phyloP scores from a whole-genome alignment of 1,140 invertebrate genomes.

The Dufourea novaeangliae region DNA sequence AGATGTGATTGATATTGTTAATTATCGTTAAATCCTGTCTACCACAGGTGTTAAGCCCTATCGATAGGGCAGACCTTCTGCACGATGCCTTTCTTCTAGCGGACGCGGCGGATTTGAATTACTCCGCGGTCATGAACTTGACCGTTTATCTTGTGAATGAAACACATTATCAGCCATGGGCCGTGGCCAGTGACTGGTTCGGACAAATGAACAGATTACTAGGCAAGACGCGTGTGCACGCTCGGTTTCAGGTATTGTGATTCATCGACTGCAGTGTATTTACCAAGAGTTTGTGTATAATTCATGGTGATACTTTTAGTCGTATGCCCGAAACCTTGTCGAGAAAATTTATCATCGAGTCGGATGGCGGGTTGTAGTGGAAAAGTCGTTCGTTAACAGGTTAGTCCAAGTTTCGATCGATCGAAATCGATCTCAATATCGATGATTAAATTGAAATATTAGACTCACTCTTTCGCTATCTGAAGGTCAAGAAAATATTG shows the following conservation, averaged over 20 bases:
- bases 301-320: neutral
- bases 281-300: neutral
- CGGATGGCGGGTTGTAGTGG: constrained; percentile 1
- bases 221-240: neutral
- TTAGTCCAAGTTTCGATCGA: constrained; percentile 54
- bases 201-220: constrained; percentile 22
- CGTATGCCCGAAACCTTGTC: constrained; percentile 19
- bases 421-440: no score
- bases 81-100: constrained; percentile 92
- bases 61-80: constrained; percentile 90
- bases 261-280: neutral
- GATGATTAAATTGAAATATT: no score
- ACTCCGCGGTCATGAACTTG: constrained; percentile 84
- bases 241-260: constrained; percentile 24
- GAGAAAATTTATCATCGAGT: constrained; percentile 9
- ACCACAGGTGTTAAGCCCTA: constrained; percentile 83
- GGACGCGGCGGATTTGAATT: constrained; percentile 84
- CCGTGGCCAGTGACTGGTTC: constrained; percentile 78
- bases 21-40: neutral
- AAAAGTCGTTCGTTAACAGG: constrained; percentile 23
- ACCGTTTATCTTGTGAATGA: constrained; percentile 85
- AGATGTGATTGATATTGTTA: neutral
- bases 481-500: no score
- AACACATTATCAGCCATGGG: constrained; percentile 87
- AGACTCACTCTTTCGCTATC: no score